Base-by-base conservation (phyloP, 2,113 vertebrate genomes). In the Eurypyga helias region DNA sequence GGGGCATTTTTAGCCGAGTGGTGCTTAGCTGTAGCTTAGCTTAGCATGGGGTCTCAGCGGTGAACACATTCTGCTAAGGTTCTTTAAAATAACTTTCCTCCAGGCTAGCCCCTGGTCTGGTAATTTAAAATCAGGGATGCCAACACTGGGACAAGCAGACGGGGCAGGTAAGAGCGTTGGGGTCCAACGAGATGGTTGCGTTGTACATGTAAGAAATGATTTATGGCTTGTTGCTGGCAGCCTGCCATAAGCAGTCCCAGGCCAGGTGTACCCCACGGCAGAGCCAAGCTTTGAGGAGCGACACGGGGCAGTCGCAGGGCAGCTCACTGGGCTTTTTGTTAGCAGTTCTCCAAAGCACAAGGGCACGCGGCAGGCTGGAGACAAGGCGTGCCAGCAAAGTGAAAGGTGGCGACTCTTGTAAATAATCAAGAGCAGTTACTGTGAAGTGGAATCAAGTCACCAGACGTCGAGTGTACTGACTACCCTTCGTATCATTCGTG, bases 401-500 rank as follows among this genome's bases (percentile, higher is more conserved):
- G 6, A 48, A 52, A 87, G 65, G 51, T 62, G 64, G 11, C 5
- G 10, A 36, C 36, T 38, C 36, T 17, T 45, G 23, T 46, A 77
- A 91, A 41, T 58, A 54, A 51, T 76, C 15, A 38, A 33, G 34
- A 58, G 57, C 13, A 51, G 67, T 66, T 78, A 26, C 55, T 13
- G n/a, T 23, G 33, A 24, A 31, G 67, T n/a, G 38, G 60, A 77
- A 81, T 78, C 29, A 48, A 67, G 66, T 36, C 81, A 34, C 34
- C 17, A 46, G 71, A 73, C 2, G 0, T 0, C 15, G 29, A 58
- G 20, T 8, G 2, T 5, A 17, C 49, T 11, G 75, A 58, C 38
- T 10, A 24, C 2, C 8, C 19, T 31, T 75, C 0, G 0, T 65
- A 11, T 23, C 13, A 17, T 38, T 55, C 4, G 5, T 24, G 7